phyloP scores from a whole-genome alignment of 2,797 vertebrate genomes.

The Pangasius mekongensis region DNA sequence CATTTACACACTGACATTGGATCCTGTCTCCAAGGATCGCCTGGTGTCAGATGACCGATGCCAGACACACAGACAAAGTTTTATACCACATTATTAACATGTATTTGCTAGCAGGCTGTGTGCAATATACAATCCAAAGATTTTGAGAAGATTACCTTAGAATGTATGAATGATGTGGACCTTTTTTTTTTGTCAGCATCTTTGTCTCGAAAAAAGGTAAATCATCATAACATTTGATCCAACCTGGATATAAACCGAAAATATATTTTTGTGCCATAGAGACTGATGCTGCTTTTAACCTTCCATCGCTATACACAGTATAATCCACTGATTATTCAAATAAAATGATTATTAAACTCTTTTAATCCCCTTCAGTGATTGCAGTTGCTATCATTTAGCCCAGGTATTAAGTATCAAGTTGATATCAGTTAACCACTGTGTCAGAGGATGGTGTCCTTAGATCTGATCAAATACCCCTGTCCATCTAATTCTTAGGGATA shows the following conservation, averaged over 20 bases:
- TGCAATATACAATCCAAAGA: neutral
- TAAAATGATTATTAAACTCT: neutral
- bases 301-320: neutral
- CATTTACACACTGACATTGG: slow-evolving; percentile 62
- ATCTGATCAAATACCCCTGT: neutral
- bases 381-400: neutral
- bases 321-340: neutral
- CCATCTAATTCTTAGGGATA: neutral
- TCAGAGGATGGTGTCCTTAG: neutral
- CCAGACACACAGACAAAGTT: slow-evolving; percentile 22
- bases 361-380: neutral
- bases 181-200: slow-evolving; percentile 22
- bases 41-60: slow-evolving; percentile 61
- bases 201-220: slow-evolving; percentile 32
- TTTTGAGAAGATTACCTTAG: neutral
- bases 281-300: slow-evolving; percentile 7
- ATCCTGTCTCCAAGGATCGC: slow-evolving; percentile 30
- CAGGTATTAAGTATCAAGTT: slow-evolving; percentile 1
- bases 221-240: slow-evolving; percentile 44
- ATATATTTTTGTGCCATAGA: slow-evolving; percentile 39
- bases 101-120: neutral
- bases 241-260: slow-evolving; percentile 53
- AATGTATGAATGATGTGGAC: neutral
- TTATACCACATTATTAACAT: slow-evolving; percentile 5
- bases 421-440: neutral